Base-by-base conservation (phyloP, 2,888 invertebrate species). In the Pyralis farinalis region DNA sequence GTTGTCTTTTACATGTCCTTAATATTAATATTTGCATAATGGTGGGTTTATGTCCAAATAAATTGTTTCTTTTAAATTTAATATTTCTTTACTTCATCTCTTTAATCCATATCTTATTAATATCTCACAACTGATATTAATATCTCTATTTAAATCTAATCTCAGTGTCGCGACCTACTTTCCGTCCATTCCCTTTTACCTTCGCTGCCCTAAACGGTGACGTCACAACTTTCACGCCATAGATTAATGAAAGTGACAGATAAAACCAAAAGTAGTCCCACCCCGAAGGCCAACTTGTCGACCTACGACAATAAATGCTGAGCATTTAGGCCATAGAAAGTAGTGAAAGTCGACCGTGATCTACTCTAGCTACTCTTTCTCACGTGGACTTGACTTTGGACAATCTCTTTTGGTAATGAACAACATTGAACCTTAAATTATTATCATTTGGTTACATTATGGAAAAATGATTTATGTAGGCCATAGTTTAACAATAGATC, bases 291-390 rank as follows among this genome's bases (percentile, higher is more conserved):
- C 79, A 52, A 38, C 66, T 43, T 54, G 63, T 64, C 67, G 76
- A 80, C 85, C 83, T 83, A 74, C 77, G 67, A 73, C 79, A 79
- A 74, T 60, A 61, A 58, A 31, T 27, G 27, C n/a, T 44, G 43
- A 58, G 46, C 51, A 77, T 71, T 75, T 78, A 71, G 80, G 85
- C 71, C 81, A 47, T 76, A 71, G 86, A 86, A 86, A 87, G 76
- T 63, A 74, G 84, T 71, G 85, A 86, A 85, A 86, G 85, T 73
- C 76, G 79, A 69, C 79, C 81, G 66, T 78, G 79, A 83, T 78
- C 75, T 79, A 79, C 75, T 79, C 75, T 70, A 59, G 48, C 62
- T 71, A 72, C 78, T 81, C 76, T 69, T 68, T 71, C 71, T 67
- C 67, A 66, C 57, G 70, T 68, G 70, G 49, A 62, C 71, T 69